A percentile compares a stretch with the other conserved stretches of the same genome.
phyloP scores from a whole-genome alignment of 2,797 vertebrate species.

The Periophthalmus magnuspinnatus region DNA sequence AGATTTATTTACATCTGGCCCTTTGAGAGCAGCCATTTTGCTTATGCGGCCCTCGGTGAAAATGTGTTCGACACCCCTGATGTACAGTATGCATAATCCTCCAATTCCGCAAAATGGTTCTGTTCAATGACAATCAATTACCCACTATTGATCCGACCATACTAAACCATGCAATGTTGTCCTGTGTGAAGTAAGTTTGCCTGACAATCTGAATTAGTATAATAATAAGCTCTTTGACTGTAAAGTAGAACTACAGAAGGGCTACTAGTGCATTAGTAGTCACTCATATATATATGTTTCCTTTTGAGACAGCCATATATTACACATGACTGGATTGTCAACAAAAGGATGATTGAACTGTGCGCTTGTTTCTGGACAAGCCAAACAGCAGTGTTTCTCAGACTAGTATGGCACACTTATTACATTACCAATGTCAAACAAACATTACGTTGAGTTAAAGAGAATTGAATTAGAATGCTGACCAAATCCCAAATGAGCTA shows the following conservation, averaged over 20 bases:
- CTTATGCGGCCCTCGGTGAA: no score
- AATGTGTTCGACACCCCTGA: no score
- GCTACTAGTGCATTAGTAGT: constrained; percentile 16
- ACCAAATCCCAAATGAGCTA: constrained; percentile 57
- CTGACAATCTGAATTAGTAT: constrained; percentile 61
- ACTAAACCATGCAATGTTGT: constrained; percentile 9
- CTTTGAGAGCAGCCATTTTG: no score
- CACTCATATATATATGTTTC: constrained; percentile 23
- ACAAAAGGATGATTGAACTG: constrained; percentile 3
- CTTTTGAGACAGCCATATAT: constrained; percentile 18
- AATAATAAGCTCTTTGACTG: constrained; percentile 48
- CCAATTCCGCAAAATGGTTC: background rate
- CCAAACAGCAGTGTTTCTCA: constrained; percentile 41
- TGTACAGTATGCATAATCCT: background rate
- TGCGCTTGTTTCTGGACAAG: constrained; percentile 42
- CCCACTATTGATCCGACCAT: constrained; percentile 16
- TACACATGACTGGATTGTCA: constrained; percentile 10
- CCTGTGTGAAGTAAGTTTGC: constrained; percentile 41
- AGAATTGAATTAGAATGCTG: constrained; percentile 61
- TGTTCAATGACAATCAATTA: constrained; percentile 4
- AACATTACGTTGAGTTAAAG: constrained; percentile 57
- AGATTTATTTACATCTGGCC: no score
- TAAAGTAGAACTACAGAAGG: constrained; percentile 31
- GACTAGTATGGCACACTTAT: constrained; percentile 50
- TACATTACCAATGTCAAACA: constrained; percentile 61